Conservation (phyloP, 2,113 vertebrate genomes). For the Hemiscyllium ocellatum region DNA sequence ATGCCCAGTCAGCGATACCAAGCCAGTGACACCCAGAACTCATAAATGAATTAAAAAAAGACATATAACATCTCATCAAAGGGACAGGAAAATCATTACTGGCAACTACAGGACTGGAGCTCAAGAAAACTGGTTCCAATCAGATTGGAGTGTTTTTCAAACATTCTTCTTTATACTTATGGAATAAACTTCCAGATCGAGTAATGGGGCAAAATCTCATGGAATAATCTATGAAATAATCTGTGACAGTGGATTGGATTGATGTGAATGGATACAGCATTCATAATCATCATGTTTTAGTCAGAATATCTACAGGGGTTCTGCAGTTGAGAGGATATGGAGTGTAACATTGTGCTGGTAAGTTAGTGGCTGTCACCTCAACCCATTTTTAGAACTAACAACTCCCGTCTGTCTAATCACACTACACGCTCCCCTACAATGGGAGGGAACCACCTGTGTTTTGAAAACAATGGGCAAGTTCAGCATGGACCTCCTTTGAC, state of each 20-base stretch:
- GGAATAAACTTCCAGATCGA: too few relatives aligned
- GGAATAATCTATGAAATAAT: neutral
- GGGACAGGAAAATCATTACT: neutral
- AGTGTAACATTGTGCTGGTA: neutral
- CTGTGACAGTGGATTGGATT: neutral
- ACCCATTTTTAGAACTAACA: neutral
- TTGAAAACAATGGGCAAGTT: neutral
- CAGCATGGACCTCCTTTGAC: neutral
- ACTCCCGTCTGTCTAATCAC: neutral
- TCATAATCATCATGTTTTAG: neutral
- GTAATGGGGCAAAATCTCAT: neutral
- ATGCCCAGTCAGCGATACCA: too few relatives aligned
- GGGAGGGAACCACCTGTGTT: neutral
- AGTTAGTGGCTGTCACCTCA: neutral
- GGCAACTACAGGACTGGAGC: neutral
- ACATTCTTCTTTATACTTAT: neutral
- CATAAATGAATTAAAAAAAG: too few relatives aligned
- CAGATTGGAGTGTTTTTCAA: neutral
- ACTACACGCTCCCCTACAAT: neutral
- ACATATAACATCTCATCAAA: neutral
- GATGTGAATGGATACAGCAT: neutral
- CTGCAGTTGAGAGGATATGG: neutral
- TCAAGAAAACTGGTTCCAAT: neutral
- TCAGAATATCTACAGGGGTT: neutral
- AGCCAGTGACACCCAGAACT: too few relatives aligned